Conservation (phyloP, 2,888 invertebrate genomes). For the Perithous albicinctus region DNA sequence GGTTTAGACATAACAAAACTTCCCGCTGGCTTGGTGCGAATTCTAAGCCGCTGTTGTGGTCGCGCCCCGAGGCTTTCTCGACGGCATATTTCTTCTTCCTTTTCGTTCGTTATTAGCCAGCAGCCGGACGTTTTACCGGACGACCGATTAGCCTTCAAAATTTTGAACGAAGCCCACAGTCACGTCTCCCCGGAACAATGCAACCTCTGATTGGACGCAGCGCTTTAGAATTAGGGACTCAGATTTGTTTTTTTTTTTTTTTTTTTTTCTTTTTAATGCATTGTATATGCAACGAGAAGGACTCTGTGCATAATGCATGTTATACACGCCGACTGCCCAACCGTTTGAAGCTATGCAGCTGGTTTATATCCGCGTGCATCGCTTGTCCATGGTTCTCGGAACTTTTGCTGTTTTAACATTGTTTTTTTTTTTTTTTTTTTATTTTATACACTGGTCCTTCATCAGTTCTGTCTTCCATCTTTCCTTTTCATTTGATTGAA, state of each 20-base stretch:
- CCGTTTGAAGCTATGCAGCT: slow-evolving; percentile 43
- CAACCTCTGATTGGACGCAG: slow-evolving; percentile 75
- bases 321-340: not conserved
- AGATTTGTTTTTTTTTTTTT: too few relatives aligned
- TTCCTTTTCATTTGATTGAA: slow-evolving; percentile 31
- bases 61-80: not conserved
- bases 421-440: slow-evolving; percentile 42
- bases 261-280: slow-evolving; percentile 74
- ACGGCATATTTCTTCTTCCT: slow-evolving; percentile 20
- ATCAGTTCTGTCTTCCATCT: not conserved
- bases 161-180: slow-evolving; percentile 8
- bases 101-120: slow-evolving; percentile 16
- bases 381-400: not conserved
- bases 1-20: not conserved
- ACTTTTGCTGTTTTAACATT: slow-evolving; percentile 56
- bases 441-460: not conserved
- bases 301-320: not conserved
- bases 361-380: slow-evolving; percentile 10
- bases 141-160: slow-evolving; percentile 60
- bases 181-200: slow-evolving; percentile 75
- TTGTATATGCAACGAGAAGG: slow-evolving; percentile 49
- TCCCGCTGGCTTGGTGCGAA: slow-evolving; percentile 34
- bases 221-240: slow-evolving; percentile 78
- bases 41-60: not conserved
- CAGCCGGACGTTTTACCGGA: slow-evolving; percentile 25